phyloP scores from a whole-genome alignment of 1,140 invertebrate species.

The Cherax quadricarinatus region DNA sequence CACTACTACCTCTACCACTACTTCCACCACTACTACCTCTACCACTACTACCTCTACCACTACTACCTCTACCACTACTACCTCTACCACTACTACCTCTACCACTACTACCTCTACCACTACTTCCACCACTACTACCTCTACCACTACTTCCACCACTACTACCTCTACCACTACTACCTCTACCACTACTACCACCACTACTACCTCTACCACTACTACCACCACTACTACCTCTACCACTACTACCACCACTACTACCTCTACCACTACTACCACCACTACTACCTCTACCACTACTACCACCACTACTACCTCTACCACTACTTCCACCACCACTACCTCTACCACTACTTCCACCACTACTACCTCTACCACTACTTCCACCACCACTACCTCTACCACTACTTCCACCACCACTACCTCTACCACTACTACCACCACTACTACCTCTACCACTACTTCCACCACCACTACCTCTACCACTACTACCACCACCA shows the following conservation, averaged over 20 bases:
- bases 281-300: not conserved
- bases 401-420: not conserved
- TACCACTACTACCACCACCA: no score
- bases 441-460: not conserved
- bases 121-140: not conserved
- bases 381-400: not conserved
- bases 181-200: not conserved
- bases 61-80: not conserved
- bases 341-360: not conserved
- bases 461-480: not conserved
- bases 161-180: not conserved
- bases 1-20: conserved; percentile 1
- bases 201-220: not conserved
- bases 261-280: not conserved
- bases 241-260: not conserved
- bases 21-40: not conserved
- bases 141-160: not conserved
- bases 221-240: not conserved
- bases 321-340: not conserved
- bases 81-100: not conserved
- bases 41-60: not conserved
- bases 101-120: not conserved
- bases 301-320: not conserved
- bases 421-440: not conserved
- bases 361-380: not conserved